phyloP scores from a whole-genome alignment of 2,113 vertebrate genomes.

The Myanophis thanlyinensis region DNA sequence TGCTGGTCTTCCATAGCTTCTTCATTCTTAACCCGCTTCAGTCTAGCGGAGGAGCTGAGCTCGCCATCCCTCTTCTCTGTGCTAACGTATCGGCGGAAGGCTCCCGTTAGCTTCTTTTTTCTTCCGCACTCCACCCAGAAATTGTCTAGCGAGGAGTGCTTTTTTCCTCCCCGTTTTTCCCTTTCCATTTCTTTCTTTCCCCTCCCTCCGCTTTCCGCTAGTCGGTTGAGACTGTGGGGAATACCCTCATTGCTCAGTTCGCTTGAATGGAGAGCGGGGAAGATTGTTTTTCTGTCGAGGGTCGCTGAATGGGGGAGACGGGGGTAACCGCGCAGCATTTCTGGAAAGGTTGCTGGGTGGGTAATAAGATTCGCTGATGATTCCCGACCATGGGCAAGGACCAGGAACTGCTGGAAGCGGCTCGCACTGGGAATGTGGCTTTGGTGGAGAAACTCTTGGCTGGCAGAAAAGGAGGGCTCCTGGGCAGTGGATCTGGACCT shows the following conservation, averaged over 20 bases:
- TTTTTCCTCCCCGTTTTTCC: slow-evolving; percentile 13
- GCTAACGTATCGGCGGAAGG: slow-evolving; percentile 30
- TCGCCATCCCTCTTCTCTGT: background rate
- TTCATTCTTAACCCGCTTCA: slow-evolving; percentile 1
- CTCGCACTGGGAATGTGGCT: slow-evolving; percentile 94
- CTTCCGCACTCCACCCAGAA: slow-evolving; percentile 65
- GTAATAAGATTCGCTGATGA: slow-evolving; percentile 31
- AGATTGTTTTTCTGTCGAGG: slow-evolving; percentile 35
- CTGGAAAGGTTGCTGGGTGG: slow-evolving; percentile 14
- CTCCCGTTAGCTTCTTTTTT: background rate
- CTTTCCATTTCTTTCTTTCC: background rate
- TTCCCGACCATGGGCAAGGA: slow-evolving; percentile 90
- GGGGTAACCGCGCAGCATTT: background rate
- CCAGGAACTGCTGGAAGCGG: slow-evolving; percentile 96
- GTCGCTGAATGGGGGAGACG: slow-evolving; percentile 24
- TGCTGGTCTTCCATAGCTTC: slow-evolving; percentile 25
- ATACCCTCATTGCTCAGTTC: slow-evolving; percentile 38
- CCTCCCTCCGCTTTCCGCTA: slow-evolving; percentile 26
- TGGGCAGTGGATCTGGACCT: slow-evolving; percentile 90
- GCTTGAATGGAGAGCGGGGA: slow-evolving; percentile 32
- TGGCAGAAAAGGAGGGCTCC: slow-evolving; percentile 92
- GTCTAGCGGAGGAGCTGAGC: background rate
- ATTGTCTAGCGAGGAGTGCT: slow-evolving; percentile 60
- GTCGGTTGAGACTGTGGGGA: slow-evolving; percentile 58
- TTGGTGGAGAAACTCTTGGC: slow-evolving; percentile 96